Conservation (phyloP, 1,140 invertebrate species). For the Penaeus chinensis region DNA sequence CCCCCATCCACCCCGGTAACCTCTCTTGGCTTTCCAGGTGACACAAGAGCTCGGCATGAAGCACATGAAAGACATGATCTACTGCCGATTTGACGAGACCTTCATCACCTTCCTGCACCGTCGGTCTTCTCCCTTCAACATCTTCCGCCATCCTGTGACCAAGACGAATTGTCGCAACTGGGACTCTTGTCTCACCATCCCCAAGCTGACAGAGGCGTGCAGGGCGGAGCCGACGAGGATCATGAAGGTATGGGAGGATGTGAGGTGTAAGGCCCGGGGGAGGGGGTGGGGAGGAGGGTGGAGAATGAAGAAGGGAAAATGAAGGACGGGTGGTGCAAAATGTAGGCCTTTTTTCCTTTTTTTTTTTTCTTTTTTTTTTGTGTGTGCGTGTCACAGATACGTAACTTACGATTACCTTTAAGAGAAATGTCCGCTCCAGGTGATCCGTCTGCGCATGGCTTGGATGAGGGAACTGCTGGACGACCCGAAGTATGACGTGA, state of each 20-base stretch:
- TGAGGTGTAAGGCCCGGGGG: neutral
- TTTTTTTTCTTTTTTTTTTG: neutral
- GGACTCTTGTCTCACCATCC: neutral
- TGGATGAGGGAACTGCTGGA: slow-evolving; percentile 3
- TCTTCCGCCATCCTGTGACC: neutral
- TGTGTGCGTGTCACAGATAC: neutral
- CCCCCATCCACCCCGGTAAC: too few species aligned
- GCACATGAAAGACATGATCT: neutral
- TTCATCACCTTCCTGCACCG: neutral
- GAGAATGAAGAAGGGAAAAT: neutral
- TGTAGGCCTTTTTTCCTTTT: neutral
- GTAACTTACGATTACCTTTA: neutral
- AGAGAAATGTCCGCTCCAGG: neutral
- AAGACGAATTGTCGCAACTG: neutral
- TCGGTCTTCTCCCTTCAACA: neutral
- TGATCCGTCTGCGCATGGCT: neutral
- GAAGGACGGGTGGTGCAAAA: too few species aligned
- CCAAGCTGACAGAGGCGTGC: neutral
- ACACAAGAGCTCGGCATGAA: neutral
- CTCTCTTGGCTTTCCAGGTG: neutral
- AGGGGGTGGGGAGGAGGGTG: neutral
- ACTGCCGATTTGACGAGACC: neutral
- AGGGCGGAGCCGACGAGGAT: neutral
- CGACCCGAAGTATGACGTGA: neutral
- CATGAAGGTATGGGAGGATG: neutral